Conservation (phyloP, 53 echinoderm and acorn worm genomes). For the Pentamera pediparva region DNA sequence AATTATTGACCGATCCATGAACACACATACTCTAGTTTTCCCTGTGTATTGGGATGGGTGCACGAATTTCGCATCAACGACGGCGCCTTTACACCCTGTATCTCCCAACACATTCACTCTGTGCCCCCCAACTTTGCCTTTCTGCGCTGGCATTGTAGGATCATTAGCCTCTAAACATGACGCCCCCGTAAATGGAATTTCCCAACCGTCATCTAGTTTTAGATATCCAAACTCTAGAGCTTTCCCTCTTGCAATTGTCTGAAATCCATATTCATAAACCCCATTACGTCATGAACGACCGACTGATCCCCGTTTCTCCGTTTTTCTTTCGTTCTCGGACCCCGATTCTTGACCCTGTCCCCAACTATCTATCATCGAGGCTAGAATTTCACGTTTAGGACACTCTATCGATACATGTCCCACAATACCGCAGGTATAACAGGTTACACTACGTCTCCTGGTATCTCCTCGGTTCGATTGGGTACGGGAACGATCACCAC, state of each 20-base stretch:
- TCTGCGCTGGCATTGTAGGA: background rate
- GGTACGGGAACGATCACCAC: too few species aligned
- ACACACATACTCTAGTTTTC: background rate
- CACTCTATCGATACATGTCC: conserved; percentile 34
- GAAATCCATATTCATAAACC: too few species aligned
- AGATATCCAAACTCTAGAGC: background rate
- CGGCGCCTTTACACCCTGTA: conserved; percentile 5
- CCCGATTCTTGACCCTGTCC: too few species aligned
- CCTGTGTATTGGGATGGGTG: background rate
- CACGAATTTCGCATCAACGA: background rate
- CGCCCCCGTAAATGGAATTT: background rate
- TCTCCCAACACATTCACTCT: background rate
- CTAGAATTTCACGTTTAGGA: background rate
- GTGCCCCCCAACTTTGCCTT: background rate
- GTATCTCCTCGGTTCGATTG: too few species aligned
- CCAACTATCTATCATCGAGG: background rate
- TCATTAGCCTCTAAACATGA: background rate
- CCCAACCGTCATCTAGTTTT: background rate
- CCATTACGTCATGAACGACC: too few species aligned
- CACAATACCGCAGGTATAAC: conserved; percentile 29
- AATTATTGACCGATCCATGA: background rate
- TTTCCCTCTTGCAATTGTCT: too few species aligned
- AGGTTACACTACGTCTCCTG: background rate
- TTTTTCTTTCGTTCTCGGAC: too few species aligned
- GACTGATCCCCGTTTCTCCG: too few species aligned